Evolutionary conservation across 2,888 invertebrate genomes (phyloP).

Genomic region (Phrixothrix hirtus): DNA sequence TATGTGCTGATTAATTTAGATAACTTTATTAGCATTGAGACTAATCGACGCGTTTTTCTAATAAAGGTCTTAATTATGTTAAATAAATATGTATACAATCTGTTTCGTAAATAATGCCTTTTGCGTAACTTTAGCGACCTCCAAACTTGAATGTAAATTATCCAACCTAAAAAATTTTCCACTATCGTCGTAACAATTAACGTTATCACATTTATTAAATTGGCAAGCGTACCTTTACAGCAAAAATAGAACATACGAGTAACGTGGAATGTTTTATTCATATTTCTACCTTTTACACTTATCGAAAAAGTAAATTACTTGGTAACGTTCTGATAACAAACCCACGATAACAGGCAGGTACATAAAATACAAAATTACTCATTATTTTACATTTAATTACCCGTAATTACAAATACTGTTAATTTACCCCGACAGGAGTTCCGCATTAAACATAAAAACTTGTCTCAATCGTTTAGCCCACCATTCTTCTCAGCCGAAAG

Average conservation of each 20-base stretch:
- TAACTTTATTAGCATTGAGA: slow-evolving; percentile 13
- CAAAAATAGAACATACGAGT: slow-evolving; percentile 1
- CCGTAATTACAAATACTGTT: too few relatives aligned
- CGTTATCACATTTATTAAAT: neutral
- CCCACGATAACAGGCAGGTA: neutral
- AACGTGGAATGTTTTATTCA: slow-evolving; percentile 15
- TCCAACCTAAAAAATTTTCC: neutral
- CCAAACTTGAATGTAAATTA: neutral
- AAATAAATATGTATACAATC: neutral
- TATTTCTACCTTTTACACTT: slow-evolving; percentile 7
- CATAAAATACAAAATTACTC: too few relatives aligned
- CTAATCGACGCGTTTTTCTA: slow-evolving; percentile 12
- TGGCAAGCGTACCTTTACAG: neutral
- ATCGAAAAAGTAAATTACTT: slow-evolving; percentile 14
- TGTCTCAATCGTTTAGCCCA: too few relatives aligned
- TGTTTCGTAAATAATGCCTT: neutral
- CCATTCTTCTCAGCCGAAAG: too few relatives aligned
- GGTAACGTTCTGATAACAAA: slow-evolving; percentile 15
- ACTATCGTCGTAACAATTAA: neutral
- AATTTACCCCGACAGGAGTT: too few relatives aligned
- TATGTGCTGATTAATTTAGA: slow-evolving; percentile 22
- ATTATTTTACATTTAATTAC: too few relatives aligned
- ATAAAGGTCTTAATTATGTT: slow-evolving; percentile 1
- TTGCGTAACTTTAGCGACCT: neutral
- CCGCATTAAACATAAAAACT: too few relatives aligned